Percentiles rank a stretch among this genome's conserved stretches.
Conservation (phyloP, 2,888 invertebrate species). For the Agrotis exclamationis region DNA sequence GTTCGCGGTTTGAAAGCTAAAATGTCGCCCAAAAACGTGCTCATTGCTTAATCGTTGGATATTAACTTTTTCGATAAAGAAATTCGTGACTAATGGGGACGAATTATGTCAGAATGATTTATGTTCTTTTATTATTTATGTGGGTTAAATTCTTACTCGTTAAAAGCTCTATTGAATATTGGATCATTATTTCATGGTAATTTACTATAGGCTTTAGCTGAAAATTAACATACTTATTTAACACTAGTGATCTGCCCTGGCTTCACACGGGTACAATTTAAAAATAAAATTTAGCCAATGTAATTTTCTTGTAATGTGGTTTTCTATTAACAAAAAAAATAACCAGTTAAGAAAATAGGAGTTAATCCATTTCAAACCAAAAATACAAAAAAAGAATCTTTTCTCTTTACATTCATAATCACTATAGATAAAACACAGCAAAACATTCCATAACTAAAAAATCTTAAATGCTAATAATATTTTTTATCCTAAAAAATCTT, state of each 20-base stretch:
- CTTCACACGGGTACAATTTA: too few relatives aligned
- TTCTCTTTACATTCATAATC: too few relatives aligned
- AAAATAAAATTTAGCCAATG: too few relatives aligned
- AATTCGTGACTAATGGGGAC: constrained; percentile 23
- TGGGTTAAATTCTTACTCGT: neutral
- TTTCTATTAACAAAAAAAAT: too few relatives aligned
- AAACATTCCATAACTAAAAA: constrained; percentile 1
- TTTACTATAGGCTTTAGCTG: neutral
- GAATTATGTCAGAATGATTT: constrained; percentile 26
- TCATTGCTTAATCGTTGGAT: constrained; percentile 62
- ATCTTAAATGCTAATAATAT: neutral
- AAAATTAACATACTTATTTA: neutral
- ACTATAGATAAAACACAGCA: neutral
- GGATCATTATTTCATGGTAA: neutral
- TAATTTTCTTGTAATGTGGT: too few relatives aligned
- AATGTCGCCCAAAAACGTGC: constrained; percentile 74
- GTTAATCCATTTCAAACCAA: too few relatives aligned
- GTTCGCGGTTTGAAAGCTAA: constrained; percentile 80
- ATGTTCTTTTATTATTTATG: constrained; percentile 17
- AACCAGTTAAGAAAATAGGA: too few relatives aligned
- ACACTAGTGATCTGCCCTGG: neutral
- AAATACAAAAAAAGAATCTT: too few relatives aligned
- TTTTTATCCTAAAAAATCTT: constrained; percentile 16
- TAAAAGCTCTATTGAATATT: neutral
- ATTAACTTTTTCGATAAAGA: constrained; percentile 52